These are phyloP conservation scores for Clarias magur DNA, from an alignment of 2,113 vertebrate genomes.

Conservation along the genomic window DNA sequence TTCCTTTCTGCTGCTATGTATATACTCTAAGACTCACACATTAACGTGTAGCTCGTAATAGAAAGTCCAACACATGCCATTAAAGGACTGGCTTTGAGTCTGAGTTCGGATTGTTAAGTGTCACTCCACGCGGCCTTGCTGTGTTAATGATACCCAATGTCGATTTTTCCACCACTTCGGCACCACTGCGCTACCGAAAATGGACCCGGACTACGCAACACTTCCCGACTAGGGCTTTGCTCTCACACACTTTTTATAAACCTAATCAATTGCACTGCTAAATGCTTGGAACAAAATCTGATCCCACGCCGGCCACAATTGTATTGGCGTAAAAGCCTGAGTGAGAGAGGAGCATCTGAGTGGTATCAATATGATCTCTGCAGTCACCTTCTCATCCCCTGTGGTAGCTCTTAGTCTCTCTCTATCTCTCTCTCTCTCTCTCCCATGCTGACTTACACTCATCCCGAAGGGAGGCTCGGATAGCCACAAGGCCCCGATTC, in stretches of 20 bases:
- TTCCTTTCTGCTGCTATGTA: neutral
- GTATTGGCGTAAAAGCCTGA: constrained; percentile 20
- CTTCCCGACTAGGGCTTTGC: constrained; percentile 24
- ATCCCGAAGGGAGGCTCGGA: constrained; percentile 65
- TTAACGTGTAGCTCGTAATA: neutral
- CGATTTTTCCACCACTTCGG: neutral
- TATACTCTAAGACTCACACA: neutral
- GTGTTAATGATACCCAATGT: constrained; percentile 47
- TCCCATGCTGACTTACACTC: constrained; percentile 67
- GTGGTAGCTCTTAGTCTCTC: constrained; percentile 51
- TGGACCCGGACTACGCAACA: constrained; percentile 22
- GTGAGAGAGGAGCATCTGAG: constrained; percentile 1
- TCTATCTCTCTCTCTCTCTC: constrained; percentile 57
- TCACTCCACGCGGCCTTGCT: neutral
- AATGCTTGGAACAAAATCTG: constrained; percentile 34
- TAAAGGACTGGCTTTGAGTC: neutral
- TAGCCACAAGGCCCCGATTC: constrained; percentile 54
- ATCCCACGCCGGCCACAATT: constrained; percentile 32
- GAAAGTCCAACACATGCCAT: neutral
- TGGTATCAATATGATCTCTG: constrained; percentile 48
- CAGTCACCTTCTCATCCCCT: constrained; percentile 68
- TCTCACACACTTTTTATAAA: constrained; percentile 37
- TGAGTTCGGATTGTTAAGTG: constrained; percentile 6
- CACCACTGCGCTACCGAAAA: constrained; percentile 41
- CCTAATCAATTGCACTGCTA: constrained; percentile 37